Conservation (phyloP, 2,113 vertebrate genomes). For the Taurulus bubalis region DNA sequence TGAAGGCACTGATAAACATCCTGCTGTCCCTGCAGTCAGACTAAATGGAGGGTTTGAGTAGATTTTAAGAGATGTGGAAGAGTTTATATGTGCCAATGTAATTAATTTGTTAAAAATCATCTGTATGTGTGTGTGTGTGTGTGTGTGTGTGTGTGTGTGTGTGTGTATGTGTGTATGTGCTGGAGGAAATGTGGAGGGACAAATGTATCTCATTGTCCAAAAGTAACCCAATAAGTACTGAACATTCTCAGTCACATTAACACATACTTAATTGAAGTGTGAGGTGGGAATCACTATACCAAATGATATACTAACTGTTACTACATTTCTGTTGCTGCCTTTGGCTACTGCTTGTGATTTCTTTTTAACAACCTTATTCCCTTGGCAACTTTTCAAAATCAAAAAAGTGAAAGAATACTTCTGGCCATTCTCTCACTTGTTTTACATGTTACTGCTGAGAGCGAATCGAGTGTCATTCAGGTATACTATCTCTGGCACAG, state of each 20-base stretch:
- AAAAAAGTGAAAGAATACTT: background rate
- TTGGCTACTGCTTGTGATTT: background rate
- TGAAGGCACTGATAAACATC: background rate
- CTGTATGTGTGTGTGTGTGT: background rate
- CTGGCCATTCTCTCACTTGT: constrained; percentile 6
- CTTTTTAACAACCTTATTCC: background rate
- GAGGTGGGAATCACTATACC: background rate
- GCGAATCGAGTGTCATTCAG: constrained; percentile 13
- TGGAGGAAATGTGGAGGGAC: background rate
- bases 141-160: too few relatives aligned
- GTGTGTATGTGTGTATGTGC: background rate
- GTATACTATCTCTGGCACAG: constrained; percentile 23
- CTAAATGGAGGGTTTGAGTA: background rate
- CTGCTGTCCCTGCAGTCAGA: background rate
- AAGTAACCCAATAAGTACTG: background rate
- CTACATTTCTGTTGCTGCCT: background rate
- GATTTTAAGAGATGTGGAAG: background rate
- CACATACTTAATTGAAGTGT: background rate
- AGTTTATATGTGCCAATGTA: background rate
- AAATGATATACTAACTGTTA: background rate
- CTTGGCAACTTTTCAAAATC: constrained; percentile 18
- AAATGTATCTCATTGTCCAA: background rate
- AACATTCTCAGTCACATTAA: background rate
- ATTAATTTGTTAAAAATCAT: background rate
- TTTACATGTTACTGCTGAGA: constrained; percentile 9